These are phyloP conservation scores for Myiopsitta monachus DNA, from an alignment of 2,113 vertebrate genomes.

Conservation along the genomic window DNA sequence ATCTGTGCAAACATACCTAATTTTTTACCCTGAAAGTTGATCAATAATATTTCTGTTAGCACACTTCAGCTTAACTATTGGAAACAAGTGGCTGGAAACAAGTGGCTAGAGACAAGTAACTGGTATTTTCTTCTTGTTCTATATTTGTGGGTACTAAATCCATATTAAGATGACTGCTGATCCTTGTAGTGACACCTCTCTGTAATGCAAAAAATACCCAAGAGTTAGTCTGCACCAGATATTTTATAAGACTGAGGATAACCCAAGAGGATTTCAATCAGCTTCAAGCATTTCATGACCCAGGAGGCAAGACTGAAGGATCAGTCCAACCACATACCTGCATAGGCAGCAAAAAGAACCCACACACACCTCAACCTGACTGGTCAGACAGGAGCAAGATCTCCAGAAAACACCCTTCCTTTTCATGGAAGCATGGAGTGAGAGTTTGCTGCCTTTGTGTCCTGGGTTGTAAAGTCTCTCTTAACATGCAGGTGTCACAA, in stretches of 20 bases:
- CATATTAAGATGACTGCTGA: background rate
- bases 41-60: conserved; percentile 59
- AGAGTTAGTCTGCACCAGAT: background rate
- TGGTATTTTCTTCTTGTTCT: background rate
- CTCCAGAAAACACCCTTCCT: background rate
- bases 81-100: background rate
- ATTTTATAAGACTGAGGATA: background rate
- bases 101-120: background rate
- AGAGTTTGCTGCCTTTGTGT: too few relatives aligned
- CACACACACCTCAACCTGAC: background rate
- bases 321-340: accelerated
- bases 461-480: background rate
- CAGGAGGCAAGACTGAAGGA: background rate
- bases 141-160: background rate
- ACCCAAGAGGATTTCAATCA: background rate
- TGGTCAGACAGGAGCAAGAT: accelerated
- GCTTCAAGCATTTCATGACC: accelerated
- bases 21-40: conserved; percentile 62
- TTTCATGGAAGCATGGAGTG: background rate
- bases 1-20: conserved; percentile 34
- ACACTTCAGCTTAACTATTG: conserved; percentile 14
- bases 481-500: background rate
- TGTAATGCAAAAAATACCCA: background rate
- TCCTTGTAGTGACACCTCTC: background rate
- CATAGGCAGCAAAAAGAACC: background rate